Evolutionary conservation across 2,113 vertebrate genomes (phyloP).

Genomic region (Cryptomyrus ogoouensis): DNA sequence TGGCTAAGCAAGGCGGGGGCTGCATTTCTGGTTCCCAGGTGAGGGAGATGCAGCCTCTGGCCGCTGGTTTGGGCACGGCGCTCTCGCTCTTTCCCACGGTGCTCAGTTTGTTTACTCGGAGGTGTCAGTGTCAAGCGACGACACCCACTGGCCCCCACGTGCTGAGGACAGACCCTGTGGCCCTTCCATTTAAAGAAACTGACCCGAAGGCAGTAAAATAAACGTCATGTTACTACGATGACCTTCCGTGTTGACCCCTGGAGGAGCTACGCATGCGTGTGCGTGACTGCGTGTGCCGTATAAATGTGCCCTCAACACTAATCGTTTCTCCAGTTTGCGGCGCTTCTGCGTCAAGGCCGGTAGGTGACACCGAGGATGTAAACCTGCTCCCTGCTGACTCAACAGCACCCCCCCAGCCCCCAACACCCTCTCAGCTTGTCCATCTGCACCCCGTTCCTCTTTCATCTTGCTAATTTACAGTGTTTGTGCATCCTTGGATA

Average conservation of each 20-base stretch:
- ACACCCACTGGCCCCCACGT: slow-evolving; percentile 35
- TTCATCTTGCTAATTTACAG: slow-evolving; percentile 48
- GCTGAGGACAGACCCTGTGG: background rate
- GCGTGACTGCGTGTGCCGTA: background rate
- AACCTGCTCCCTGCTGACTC: slow-evolving; percentile 53
- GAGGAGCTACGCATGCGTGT: background rate
- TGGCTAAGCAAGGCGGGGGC: background rate
- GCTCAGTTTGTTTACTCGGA: slow-evolving; percentile 60
- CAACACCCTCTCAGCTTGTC: slow-evolving; percentile 14
- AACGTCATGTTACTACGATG: background rate
- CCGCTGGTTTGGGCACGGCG: slow-evolving; percentile 40
- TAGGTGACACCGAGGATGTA: slow-evolving; percentile 56
- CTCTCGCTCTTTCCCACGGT: slow-evolving; percentile 61
- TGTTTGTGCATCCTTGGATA: slow-evolving; percentile 55
- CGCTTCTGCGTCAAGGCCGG: slow-evolving; percentile 46
- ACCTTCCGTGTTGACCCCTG: background rate
- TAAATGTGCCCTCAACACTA: slow-evolving; percentile 25
- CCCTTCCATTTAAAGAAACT: slow-evolving; percentile 34
- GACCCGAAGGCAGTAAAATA: background rate
- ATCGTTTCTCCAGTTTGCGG: slow-evolving; percentile 53
- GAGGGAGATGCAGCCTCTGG: background rate
- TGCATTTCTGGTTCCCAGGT: background rate
- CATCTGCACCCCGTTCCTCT: slow-evolving; percentile 32
- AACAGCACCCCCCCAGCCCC: slow-evolving; percentile 34
- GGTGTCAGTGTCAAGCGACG: slow-evolving; percentile 49